Conservation (phyloP, 2,888 invertebrate species). For the Melipona beecheii region DNA sequence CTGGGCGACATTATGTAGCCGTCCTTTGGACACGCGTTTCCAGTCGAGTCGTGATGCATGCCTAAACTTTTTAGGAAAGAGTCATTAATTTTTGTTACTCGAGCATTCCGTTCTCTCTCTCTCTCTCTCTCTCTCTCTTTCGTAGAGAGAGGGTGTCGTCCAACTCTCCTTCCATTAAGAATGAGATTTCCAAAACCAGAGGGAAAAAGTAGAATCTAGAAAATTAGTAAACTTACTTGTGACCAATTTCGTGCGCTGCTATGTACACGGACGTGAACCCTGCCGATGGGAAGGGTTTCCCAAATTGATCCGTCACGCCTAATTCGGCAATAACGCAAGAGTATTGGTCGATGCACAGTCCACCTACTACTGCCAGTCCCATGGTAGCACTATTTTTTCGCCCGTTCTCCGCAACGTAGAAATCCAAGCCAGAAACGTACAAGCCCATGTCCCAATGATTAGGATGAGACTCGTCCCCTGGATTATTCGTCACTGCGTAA, state of each 20-base stretch:
- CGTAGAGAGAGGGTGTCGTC: not conserved
- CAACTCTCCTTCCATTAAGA: not conserved
- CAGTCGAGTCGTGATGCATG: conserved; percentile 92
- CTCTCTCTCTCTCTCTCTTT: too few species aligned
- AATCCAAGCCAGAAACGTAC: conserved; percentile 91
- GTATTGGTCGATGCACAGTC: conserved; percentile 90
- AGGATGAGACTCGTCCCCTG: conserved; percentile 88
- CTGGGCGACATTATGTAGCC: conserved; percentile 94
- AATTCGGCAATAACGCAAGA: conserved; percentile 92
- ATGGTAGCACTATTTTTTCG: conserved; percentile 90
- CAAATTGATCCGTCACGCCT: conserved; percentile 89
- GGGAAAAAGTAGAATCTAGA: not conserved
- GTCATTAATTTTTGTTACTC: not conserved
- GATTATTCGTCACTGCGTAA: conserved; percentile 89
- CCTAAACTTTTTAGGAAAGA: conserved; percentile 86
- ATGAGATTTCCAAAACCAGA: not conserved
- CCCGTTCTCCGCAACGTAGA: conserved; percentile 89
- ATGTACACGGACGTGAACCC: conserved; percentile 94
- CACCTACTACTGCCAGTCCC: conserved; percentile 93
- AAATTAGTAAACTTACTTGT: conserved; percentile 87
- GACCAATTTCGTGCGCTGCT: conserved; percentile 93
- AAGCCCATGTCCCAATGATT: conserved; percentile 93
- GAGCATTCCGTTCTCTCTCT: not conserved
- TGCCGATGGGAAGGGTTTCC: conserved; percentile 92
- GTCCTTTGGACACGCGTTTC: conserved; percentile 90